phyloP scores from a whole-genome alignment of 37 sponge, comb jelly and placozoan species.

The Spongilla lacustris region DNA sequence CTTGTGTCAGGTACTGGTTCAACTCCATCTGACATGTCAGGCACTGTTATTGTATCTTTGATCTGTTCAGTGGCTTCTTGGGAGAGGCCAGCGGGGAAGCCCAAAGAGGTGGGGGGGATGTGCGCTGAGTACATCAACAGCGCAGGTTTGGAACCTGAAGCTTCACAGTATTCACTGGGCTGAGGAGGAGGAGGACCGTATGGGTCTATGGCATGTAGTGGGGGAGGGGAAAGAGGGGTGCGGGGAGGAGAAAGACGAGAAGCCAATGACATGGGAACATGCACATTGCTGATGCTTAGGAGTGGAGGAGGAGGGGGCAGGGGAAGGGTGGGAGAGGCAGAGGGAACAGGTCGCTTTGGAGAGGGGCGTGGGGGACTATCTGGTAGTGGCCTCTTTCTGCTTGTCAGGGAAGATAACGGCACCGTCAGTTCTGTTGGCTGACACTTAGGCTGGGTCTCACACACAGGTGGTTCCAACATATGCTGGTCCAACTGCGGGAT shows the following conservation, averaged over 20 bases:
- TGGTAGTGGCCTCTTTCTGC: not conserved
- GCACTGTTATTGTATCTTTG: not conserved
- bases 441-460: not conserved
- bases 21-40: not conserved
- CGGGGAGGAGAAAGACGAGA: not conserved
- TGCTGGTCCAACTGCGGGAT: not conserved
- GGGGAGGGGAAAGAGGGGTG: not conserved
- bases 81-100: not conserved
- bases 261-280: not conserved
- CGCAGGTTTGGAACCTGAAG: not conserved
- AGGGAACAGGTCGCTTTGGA: not conserved
- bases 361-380: not conserved
- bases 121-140: not conserved
- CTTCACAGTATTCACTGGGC: not conserved
- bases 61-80: not conserved
- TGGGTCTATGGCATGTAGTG: not conserved
- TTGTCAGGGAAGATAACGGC: not conserved
- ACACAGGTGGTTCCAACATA: not conserved
- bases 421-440: not conserved
- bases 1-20: not conserved
- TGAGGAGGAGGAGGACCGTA: not conserved
- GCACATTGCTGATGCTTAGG: not conserved
- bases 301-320: not conserved
- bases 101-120: not conserved
- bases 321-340: slow-evolving; percentile 4